A percentile compares a stretch with the other conserved stretches of the same genome.
Conservation (phyloP, 2,113 vertebrate genomes). For the Terrapene triunguis region DNA sequence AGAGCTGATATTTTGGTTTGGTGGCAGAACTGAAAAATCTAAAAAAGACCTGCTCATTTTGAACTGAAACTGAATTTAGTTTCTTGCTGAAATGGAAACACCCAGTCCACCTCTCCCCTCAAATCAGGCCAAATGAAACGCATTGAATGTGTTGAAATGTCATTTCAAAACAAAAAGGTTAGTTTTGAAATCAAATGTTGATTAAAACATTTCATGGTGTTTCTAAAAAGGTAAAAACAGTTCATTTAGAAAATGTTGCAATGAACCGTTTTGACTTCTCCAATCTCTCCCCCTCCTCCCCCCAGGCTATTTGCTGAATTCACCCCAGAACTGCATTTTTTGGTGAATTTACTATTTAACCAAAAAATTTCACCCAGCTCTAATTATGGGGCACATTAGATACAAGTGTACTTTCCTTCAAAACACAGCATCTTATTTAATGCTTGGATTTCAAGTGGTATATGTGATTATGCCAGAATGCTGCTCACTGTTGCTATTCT, state of each 20-base stretch:
- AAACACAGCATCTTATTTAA: not conserved
- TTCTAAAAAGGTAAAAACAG: not conserved
- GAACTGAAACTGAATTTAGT: not conserved
- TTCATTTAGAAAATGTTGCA: not conserved
- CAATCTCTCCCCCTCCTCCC: no score
- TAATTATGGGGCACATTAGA: not conserved
- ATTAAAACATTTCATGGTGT: not conserved
- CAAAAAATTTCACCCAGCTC: no score
- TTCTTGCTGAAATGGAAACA: not conserved
- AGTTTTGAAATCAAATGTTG: not conserved
- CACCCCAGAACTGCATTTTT: no score
- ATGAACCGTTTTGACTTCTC: not conserved
- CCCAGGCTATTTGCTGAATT: no score
- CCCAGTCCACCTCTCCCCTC: no score
- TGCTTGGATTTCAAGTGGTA: not conserved
- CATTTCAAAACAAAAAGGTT: not conserved
- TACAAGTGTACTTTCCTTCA: not conserved
- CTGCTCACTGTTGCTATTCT: conserved; percentile 13
- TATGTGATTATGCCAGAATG: not conserved
- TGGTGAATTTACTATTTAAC: no score
- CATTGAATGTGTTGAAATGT: not conserved
- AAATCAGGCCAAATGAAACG: not conserved
- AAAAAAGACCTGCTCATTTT: not conserved
- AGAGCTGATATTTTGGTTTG: not conserved
- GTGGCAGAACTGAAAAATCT: not conserved